phyloP scores from a whole-genome alignment of 2,888 invertebrate genomes.

The Callosobruchus maculatus region DNA sequence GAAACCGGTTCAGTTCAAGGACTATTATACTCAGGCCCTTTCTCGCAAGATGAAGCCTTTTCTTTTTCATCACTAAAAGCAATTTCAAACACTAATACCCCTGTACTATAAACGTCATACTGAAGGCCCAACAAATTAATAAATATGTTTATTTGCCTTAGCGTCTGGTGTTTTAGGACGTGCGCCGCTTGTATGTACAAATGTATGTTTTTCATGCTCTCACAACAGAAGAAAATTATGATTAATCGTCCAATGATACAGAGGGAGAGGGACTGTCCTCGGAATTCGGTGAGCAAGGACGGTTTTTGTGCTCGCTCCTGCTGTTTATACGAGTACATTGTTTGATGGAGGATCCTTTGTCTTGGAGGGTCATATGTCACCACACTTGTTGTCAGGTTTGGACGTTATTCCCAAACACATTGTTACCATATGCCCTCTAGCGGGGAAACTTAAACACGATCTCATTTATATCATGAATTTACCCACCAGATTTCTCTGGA shows the following conservation, averaged over 20 bases:
- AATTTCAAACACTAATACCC: background rate
- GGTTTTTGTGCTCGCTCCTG: background rate
- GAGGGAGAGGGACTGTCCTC: background rate
- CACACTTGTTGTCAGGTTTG: background rate
- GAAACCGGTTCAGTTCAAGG: too few species aligned
- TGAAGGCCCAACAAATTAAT: constrained; percentile 36
- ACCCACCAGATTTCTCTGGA: too few species aligned
- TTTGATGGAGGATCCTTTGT: background rate
- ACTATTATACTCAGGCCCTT: too few species aligned
- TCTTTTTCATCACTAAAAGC: too few species aligned
- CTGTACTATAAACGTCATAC: constrained; percentile 22
- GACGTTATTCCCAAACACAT: background rate
- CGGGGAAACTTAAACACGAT: too few species aligned
- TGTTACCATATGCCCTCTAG: too few species aligned
- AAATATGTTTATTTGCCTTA: constrained; percentile 25
- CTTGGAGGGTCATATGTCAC: background rate
- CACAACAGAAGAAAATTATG: background rate
- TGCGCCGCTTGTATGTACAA: background rate
- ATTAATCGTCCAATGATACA: background rate
- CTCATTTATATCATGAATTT: too few species aligned
- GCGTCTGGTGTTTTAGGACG: background rate
- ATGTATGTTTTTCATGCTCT: background rate
- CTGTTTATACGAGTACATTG: background rate
- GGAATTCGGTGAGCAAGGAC: background rate
- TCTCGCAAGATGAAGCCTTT: too few species aligned